Percentiles rank a stretch among this genome's conserved stretches.
Conservation (phyloP, 2,888 invertebrate species). For the Melangyna quadrimaculata region DNA sequence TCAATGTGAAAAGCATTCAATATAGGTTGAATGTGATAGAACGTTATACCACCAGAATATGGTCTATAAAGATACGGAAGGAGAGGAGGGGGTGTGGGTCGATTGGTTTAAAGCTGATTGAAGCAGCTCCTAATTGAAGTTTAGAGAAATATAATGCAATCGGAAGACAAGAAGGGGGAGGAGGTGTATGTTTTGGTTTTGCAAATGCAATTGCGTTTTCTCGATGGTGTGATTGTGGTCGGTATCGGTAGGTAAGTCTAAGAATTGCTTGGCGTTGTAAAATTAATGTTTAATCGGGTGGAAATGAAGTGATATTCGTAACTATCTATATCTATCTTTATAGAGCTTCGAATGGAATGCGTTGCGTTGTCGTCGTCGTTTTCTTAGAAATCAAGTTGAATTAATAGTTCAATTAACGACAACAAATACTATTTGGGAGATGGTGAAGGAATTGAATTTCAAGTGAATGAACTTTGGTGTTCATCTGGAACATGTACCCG, state of each 20-base stretch:
- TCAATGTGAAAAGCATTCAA: constrained; percentile 67
- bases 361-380: background rate
- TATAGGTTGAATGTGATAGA: constrained; percentile 68
- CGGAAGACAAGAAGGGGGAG: background rate
- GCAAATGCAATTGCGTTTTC: constrained; percentile 24
- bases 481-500: background rate
- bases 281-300: constrained; percentile 53
- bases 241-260: background rate
- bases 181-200: constrained; percentile 22
- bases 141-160: constrained; percentile 64
- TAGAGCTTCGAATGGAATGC: background rate
- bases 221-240: background rate
- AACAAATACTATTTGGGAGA: constrained; percentile 11
- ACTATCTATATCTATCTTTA: background rate
- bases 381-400: constrained; percentile 4
- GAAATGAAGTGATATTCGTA: constrained; percentile 38
- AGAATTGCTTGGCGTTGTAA: background rate
- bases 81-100: too few species aligned
- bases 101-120: constrained; percentile 67
- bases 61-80: too few species aligned
- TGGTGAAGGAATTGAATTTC: background rate
- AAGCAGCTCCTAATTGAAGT: constrained; percentile 69
- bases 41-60: constrained; percentile 6
- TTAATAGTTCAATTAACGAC: constrained; percentile 28
- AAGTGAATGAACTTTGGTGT: background rate